Base-by-base conservation (phyloP, 2,888 invertebrate genomes). In the Acanthococcus lagerstroemiae region DNA sequence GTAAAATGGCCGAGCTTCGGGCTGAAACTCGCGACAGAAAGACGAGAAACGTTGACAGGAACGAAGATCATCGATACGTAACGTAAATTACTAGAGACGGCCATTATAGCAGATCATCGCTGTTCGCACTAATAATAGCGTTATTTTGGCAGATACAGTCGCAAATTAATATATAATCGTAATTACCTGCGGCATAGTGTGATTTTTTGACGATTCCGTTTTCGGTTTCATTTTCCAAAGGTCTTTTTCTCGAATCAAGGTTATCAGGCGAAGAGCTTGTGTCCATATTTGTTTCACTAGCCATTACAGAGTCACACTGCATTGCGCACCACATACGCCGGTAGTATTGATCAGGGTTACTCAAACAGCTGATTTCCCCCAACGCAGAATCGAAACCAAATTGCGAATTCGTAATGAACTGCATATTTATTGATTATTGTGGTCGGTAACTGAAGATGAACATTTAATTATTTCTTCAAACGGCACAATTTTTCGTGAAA, bases 221-320 rank as follows among this genome's bases (percentile, higher is more conserved):
- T 80, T 90, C 90, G 74, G 85, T 85, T 80, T 90, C 90, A 72
- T 84, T 84, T 80, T 90, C 90, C 76, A 89, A 84, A 74, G 90
- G 90, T 79, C 90, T 84, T 82, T 90, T 90, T 80, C 90, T 85
- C 79, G 90, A 90, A 82, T 90, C 90, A 73, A 56, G 56, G 80
- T 88, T 88, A 83, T 90, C 90, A 80, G 90, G 90, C 83, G 90
- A 90, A 79, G 90, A 87, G 84, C 90, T 90, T 83, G 90, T 88
- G 84, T 90, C 90, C 89, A 90, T 90, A 83, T 90, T 90, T 55
- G 65, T 65, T 55, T 65, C 65, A 65, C 65, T 65, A 55, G 63
- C 52, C 63, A 63, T 52, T 17, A 63, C 27, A 52, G 68, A 68
- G 66, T 69, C 69, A 67, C 69, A 69, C 69, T 69, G 69, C 67